Base-by-base conservation (phyloP, 2,888 invertebrate genomes). In the Caenorhabditis imperialis region DNA sequence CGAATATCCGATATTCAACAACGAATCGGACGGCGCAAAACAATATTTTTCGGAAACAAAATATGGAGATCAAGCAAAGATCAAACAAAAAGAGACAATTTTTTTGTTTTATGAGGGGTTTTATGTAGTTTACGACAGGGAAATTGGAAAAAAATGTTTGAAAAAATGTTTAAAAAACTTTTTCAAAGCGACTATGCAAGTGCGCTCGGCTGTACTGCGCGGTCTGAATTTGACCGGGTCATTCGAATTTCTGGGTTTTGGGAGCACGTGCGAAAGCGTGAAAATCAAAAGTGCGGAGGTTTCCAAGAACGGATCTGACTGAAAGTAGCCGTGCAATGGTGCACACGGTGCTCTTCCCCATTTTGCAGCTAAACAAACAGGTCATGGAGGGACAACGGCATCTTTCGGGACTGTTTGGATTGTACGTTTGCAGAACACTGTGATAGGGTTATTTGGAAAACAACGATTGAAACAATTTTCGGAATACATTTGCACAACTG, bases 281-380 rank as follows among this genome's bases (percentile, higher is more conserved):
- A n/a, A n/a, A n/a, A n/a, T n/a, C n/a, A n/a, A n/a, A n/a, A n/a
- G n/a, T n/a, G n/a, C n/a, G n/a, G n/a, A n/a, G n/a, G n/a, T n/a
- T n/a, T n/a, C n/a, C n/a, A n/a, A n/a, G 30, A 30, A 30, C 10
- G 30, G 30, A 7, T 30, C 30, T 10, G 10, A 30, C 30, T 30
- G 30, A 30, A 30, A 30, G 30, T 30, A 30, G 10, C 63, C 63
- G 47, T 47, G 47, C 53, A 37, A n/a, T n/a, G n/a, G n/a, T 18
- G 38, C 12, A 16, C 48, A 30, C 30, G 10, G 30, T 30, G 30
- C 30, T 30, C 30, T 30, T 30, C 30, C 10, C 45, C 23, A 33
- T 6, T 30, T 30, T 27, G 67, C 67, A 67, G 67, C 67, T 67
- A 67, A 57, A 42, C 57, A 67, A 67, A 67, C 45, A 67, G 67